Evolutionary conservation across 2,797 vertebrate species (phyloP).

Genomic region (Chrosomus eos): DNA sequence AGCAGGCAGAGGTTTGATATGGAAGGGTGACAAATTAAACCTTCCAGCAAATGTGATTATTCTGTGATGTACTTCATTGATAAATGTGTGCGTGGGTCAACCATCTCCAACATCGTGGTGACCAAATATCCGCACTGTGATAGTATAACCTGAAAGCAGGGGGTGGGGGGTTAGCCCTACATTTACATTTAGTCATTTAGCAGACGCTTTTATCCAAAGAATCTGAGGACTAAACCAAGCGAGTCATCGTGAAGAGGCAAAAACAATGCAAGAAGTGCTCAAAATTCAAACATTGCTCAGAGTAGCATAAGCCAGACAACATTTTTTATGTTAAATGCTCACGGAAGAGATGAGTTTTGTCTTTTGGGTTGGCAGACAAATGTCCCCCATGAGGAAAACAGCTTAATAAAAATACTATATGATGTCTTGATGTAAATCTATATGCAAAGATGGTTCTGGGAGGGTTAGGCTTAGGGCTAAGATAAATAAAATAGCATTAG

Average conservation of each 20-base stretch:
- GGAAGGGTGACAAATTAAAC: conserved; percentile 46
- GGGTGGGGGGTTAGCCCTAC: neutral
- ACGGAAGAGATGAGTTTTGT: too few species aligned
- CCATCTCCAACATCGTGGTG: neutral
- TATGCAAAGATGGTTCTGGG: neutral
- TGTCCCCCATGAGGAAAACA: neutral
- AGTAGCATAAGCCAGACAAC: too few species aligned
- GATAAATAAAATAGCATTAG: neutral
- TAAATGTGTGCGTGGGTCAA: conserved; percentile 27
- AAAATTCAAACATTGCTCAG: too few species aligned
- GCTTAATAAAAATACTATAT: conserved; percentile 5
- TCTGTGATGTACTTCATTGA: conserved; percentile 61
- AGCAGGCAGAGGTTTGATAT: conserved; percentile 50
- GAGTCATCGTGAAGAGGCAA: too few species aligned
- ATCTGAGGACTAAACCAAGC: too few species aligned
- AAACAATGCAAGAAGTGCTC: too few species aligned
- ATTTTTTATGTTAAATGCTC: too few species aligned
- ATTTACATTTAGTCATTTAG: too few species aligned
- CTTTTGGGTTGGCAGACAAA: neutral
- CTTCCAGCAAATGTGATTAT: conserved; percentile 67
- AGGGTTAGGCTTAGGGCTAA: neutral
- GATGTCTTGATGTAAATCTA: neutral
- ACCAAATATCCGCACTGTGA: neutral
- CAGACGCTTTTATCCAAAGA: too few species aligned
- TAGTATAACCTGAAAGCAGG: neutral